Evolutionary conservation across 2,888 invertebrate genomes (phyloP).

Genomic region (Trissonchulus sp.): DNA sequence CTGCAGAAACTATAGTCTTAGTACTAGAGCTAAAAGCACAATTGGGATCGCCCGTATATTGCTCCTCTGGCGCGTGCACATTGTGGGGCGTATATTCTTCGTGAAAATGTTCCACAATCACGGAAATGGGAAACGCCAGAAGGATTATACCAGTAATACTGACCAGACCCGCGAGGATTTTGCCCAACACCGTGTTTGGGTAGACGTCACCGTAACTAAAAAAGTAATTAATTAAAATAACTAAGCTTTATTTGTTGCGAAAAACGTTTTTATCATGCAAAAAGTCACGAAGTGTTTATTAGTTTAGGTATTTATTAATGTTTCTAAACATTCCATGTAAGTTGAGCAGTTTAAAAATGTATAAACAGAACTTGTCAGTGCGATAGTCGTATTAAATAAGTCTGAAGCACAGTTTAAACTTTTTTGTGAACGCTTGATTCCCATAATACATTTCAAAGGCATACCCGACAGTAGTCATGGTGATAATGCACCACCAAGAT

Average conservation of each 20-base stretch:
- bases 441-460: conserved; percentile 5
- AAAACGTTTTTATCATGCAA: not conserved
- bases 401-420: too few relatives aligned
- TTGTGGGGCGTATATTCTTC: conserved; percentile 17
- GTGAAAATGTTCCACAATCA: conserved; percentile 18
- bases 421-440: too few relatives aligned
- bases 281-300: too few relatives aligned
- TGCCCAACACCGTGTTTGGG: not conserved
- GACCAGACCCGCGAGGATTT: not conserved
- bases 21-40: too few relatives aligned
- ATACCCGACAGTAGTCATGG: conserved; percentile 26
- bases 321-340: too few relatives aligned
- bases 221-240: too few relatives aligned
- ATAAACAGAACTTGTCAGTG: too few relatives aligned
- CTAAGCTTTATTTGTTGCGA: not conserved
- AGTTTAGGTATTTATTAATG: too few relatives aligned
- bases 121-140: conserved; percentile 17
- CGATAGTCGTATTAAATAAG: too few relatives aligned
- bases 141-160: conserved; percentile 16
- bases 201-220: conserved; percentile 16
- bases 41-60: not conserved
- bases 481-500: conserved; percentile 24
- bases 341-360: conserved; percentile 1
- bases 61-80: not conserved
- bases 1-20: not conserved